phyloP scores from a whole-genome alignment of 1,140 invertebrate species.

The Octopus sinensis region DNA sequence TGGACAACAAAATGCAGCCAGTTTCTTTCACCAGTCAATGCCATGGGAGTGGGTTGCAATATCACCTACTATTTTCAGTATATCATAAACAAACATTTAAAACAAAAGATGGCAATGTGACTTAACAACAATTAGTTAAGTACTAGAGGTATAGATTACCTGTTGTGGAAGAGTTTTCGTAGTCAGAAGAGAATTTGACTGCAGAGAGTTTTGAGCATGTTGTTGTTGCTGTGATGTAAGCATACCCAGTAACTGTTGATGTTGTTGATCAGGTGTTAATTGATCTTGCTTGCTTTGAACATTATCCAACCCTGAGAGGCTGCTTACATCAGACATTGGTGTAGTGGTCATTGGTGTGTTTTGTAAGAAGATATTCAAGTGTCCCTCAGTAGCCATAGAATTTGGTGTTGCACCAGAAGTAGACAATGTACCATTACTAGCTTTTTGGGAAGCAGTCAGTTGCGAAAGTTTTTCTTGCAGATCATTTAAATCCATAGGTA shows the following conservation, averaged over 20 bases:
- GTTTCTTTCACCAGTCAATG: too few species aligned
- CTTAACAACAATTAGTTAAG: background rate
- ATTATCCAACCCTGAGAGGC: background rate
- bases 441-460: slow-evolving; percentile 29
- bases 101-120: background rate
- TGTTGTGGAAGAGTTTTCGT: slow-evolving; percentile 4
- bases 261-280: slow-evolving; percentile 18
- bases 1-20: too few species aligned
- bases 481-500: slow-evolving; percentile 45
- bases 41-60: too few species aligned
- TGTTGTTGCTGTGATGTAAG: background rate
- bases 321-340: background rate
- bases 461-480: slow-evolving; percentile 42
- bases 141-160: background rate
- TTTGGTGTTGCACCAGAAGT: background rate
- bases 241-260: slow-evolving; percentile 18
- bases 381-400: background rate
- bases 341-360: slow-evolving; percentile 3
- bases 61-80: too few species aligned
- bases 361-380: slow-evolving; percentile 12
- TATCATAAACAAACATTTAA: too few species aligned
- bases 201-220: slow-evolving; percentile 7
- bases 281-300: background rate
- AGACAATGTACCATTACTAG: slow-evolving; percentile 8
- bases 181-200: slow-evolving; percentile 10